phyloP scores from a whole-genome alignment of 1,140 invertebrate species.

The Oreohelix idahoensis region DNA sequence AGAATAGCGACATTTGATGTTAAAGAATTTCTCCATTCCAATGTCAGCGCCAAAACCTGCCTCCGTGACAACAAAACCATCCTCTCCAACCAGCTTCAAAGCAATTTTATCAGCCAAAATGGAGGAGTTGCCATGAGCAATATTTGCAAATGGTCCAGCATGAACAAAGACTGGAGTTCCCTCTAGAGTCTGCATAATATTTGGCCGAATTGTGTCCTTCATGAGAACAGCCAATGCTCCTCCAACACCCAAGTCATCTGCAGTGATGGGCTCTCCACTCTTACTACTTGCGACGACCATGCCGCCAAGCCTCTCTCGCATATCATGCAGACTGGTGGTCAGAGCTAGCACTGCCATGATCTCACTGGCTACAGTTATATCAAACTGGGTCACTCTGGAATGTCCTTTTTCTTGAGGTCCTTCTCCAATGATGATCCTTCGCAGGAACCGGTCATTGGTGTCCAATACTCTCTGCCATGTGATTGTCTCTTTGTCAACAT shows the following conservation, averaged over 20 bases:
- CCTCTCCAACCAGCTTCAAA: conserved; percentile 91
- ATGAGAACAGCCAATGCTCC: conserved; percentile 92
- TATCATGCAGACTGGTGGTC: conserved; percentile 81
- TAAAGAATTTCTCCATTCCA: conserved; percentile 99
- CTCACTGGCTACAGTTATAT: conserved; percentile 97
- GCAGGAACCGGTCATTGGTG: too few relatives aligned
- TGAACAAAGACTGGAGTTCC: conserved; percentile 93
- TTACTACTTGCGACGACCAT: conserved; percentile 95
- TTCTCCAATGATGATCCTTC: too few relatives aligned
- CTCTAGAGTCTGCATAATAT: conserved; percentile 97
- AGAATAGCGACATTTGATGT: conserved; percentile 96
- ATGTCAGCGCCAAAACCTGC: conserved; percentile 99
- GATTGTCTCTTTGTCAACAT: conserved; percentile 92
- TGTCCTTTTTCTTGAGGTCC: too few relatives aligned
- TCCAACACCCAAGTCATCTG: conserved; percentile 92
- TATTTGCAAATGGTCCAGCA: conserved; percentile 98
- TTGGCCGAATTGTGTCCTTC: conserved; percentile 95
- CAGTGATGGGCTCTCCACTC: conserved; percentile 88
- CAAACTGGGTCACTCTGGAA: conserved; percentile 86
- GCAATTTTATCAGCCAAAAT: conserved; percentile 95
- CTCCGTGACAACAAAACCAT: conserved; percentile 97
- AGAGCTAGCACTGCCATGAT: conserved; percentile 93
- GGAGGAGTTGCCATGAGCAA: conserved; percentile 97
- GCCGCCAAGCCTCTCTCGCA: conserved; percentile 88
- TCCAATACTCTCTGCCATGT: conserved; percentile 96